Base-by-base conservation (phyloP, 2,797 vertebrate species). In the Sebastes aleutianus region DNA sequence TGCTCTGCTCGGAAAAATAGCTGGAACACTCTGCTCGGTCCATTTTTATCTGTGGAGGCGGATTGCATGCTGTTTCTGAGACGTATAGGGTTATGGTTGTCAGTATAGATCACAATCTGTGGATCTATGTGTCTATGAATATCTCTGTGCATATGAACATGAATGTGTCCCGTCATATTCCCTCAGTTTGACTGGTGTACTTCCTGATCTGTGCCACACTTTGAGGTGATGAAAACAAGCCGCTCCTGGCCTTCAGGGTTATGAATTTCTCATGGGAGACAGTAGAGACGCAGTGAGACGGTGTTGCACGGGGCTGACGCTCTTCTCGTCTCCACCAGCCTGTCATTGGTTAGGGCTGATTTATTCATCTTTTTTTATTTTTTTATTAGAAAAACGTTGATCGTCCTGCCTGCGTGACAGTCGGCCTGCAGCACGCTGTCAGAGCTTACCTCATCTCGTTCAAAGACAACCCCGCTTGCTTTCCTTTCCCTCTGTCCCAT, bases 91-190 rank as follows among this genome's bases (percentile, higher is more conserved):
- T 80, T 80, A 32, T 81, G 27, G 83, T 81, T 83, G 75, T 87
- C 85, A 79, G 76, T 66, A 65, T 82, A 66, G 80, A 91, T 90
- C 82, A 77, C 56, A 79, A 64, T 86, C 84, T 91, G 85, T 67
- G 73, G 50, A 78, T 85, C 50, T 70, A 3, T 64, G 27, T 36
- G 43, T 73, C 76, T 85, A 69, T 84, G 88, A 85, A 85, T 89
- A 86, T 70, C 32, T 63, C 16, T 64, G 68, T 70, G 57, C 27
- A 74, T 50, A 50, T 75, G 67, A 64, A 54, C 76, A 75, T 43
- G 54, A 76, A 67, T 26, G 59, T 1, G 32, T 39, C 43, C 79
- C 78, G 67, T 80, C 74, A 58, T 62, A 56, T 79, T 72, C 57
- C 43, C 62, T 78, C 70, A 62, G 64, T 79, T 56, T 82, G 87